Evolutionary conservation across 2,888 invertebrate genomes (phyloP), one percentile per base, ranked within the genome.

Genomic region (Hoplodrina ambigua): DNA sequence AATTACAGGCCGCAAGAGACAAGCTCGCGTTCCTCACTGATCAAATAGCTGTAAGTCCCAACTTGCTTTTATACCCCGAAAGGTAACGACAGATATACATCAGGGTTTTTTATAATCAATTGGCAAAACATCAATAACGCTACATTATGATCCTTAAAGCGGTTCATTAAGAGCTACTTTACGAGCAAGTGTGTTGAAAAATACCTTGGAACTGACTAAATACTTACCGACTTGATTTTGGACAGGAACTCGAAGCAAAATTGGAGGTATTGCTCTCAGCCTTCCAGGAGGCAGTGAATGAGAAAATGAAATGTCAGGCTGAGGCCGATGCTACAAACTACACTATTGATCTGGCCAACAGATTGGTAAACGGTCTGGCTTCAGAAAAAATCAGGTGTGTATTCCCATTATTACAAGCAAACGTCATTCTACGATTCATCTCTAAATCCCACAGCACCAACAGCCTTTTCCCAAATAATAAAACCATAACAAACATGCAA

Each of bases 241-340:
- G 19, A 58, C 74, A 97, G 96, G 96, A 97, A 87, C 93, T 99
- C 59, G 99, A 99, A 92, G 97, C 97, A 82, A 97, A 98, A 86
- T 93, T 99, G 17, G 97, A 96, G 66, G 96, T 97, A 19, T 93
- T 99, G 79, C 97, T 98, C 75, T 97, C 97, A 77, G 98, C 98
- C 83, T 99, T 98, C 95, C 98, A 98, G 88, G 97, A 97, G 80
- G 99, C 99, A 0, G 97, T 98, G 15, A 97, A 97, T 57, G 98
- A 97, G 83, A 99, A 99, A 89, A 96, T 98, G 92, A 98, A 98
- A 87, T 99, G 99, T 90, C 99, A 99, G 93, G 97, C 98, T 54
- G 99, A 99, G 94, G 99, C 99, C 0, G 99, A 99, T 86, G 97
- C 98, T 50, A 99, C 99, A 0, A 97, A 98, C 7, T 96, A 97